phyloP scores from a whole-genome alignment of 37 sponge, comb jelly and placozoan genomes.

The Tethya wilhelma region DNA sequence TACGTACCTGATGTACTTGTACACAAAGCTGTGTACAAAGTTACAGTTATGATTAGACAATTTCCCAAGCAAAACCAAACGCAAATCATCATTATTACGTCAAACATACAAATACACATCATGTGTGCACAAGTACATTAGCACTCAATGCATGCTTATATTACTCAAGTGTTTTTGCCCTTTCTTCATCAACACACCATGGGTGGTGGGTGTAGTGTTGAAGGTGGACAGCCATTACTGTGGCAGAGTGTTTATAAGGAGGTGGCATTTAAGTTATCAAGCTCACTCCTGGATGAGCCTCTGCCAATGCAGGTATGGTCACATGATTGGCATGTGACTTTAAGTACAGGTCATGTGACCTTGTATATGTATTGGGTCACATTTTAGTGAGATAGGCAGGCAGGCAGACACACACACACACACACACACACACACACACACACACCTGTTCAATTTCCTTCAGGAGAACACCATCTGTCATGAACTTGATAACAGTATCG shows the following conservation, averaged over 20 bases:
- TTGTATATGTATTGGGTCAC: background rate
- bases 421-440: background rate
- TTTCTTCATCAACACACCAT: too few species aligned
- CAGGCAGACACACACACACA: background rate
- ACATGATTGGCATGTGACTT: background rate
- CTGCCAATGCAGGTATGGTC: background rate
- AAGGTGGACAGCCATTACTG: too few species aligned
- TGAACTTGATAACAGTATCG: conserved; percentile 92
- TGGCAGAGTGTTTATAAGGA: conserved; percentile 9
- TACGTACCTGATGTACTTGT: too few species aligned
- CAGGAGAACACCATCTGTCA: conserved; percentile 96
- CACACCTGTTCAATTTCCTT: conserved; percentile 84
- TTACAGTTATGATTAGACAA: too few species aligned
- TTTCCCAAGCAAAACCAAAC: too few species aligned
- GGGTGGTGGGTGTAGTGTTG: too few species aligned
- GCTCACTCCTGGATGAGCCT: conserved; percentile 4
- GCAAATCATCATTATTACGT: too few species aligned
- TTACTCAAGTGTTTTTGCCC: background rate
- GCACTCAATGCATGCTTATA: too few species aligned
- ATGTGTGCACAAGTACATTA: too few species aligned
- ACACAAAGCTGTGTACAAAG: too few species aligned
- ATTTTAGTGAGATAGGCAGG: background rate
- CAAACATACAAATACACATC: too few species aligned
- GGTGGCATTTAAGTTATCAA: background rate
- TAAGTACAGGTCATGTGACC: background rate